Evolutionary conservation across 1,140 invertebrate genomes (phyloP), one percentile per base, ranked within the genome.

Genomic region (Drosophila subobscura): DNA sequence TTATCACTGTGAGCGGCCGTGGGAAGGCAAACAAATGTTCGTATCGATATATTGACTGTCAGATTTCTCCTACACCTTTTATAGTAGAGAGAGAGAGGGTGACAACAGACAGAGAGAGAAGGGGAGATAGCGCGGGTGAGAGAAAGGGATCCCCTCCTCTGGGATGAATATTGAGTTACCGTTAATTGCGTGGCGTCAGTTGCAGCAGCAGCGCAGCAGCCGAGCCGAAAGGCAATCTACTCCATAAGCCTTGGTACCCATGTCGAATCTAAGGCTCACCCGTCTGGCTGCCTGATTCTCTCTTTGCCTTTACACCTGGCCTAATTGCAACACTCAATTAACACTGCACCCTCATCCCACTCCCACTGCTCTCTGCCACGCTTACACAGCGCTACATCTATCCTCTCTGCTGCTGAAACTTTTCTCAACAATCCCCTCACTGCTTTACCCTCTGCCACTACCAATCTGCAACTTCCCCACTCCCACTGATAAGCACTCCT

Each of bases 311-410:
- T 55, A 25, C 72, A 61, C 64, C 64, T 72, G 33, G 33, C 78
- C 77, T 86, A 88, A 86, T 86, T 88, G 76, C 83, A 66, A 46
- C 83, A 88, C 51, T 65, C 60, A 89, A 83, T 88, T 89, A 89
- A 77, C 83, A 88, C 61, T 22, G 6, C 42, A 14, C 12, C 42
- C 14, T 27, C 40, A 56, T 8, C 12, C 5, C 6, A 10, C 25
- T 27, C 0, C 33, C 10, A 4, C 8, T 20, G 16, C 16, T 20
- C 29, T 33, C 29, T 33, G 29, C 7, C 29, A 33, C 29, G 8
- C 29, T 8, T 3, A 8, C 29, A 10, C 8, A 0, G 29, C 7
- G 2, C 29, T 8, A 29, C 6, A 7, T 29, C 27, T 29, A 0
- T 27, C 27, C 5, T 0, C 33, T 37, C 33, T 37, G 33, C 8